Evolutionary conservation across 2,113 vertebrate species (phyloP).

Genomic region (Microcebus jonahi): DNA sequence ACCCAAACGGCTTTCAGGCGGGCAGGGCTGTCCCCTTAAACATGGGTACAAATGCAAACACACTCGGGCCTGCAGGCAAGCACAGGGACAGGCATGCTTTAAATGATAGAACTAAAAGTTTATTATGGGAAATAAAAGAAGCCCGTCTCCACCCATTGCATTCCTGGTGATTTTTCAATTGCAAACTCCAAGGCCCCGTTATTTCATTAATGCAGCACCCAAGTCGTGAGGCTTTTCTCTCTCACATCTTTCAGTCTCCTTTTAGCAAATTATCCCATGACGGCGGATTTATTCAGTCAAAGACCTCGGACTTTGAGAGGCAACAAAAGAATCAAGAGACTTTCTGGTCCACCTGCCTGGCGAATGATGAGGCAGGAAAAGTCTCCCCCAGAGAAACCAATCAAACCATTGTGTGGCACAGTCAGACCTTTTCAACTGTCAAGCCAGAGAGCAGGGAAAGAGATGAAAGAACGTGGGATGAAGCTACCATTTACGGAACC

Average conservation of each 20-base stretch:
- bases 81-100: conserved; percentile 46
- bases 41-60: conserved; percentile 83
- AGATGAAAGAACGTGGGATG: conserved; percentile 97
- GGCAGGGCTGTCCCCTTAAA: conserved; percentile 79
- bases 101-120: conserved; percentile 77
- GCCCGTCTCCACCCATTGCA: conserved; percentile 88
- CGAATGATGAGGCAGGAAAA: conserved; percentile 96
- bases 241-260: conserved; percentile 90
- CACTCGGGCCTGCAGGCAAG: conserved; percentile 67
- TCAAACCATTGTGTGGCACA: conserved; percentile 99
- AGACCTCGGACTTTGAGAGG: conserved; percentile 92
- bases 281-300: conserved; percentile 96
- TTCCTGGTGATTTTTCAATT: conserved; percentile 91
- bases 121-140: conserved; percentile 83
- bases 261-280: conserved; percentile 98
- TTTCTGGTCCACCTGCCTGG: conserved; percentile 99
- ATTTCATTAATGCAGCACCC: conserved; percentile 93
- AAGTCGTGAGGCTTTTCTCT: conserved; percentile 89
- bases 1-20: conserved; percentile 82
- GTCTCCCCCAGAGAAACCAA: conserved; percentile 97
- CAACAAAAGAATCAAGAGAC: conserved; percentile 99
- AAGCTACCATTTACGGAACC: conserved; percentile 97
- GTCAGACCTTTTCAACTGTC: conserved; percentile 99
- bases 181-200: conserved; percentile 89
- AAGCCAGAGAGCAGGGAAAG: conserved; percentile 93